Conservation (phyloP, 2,113 vertebrate species). For the Strix aluco region DNA sequence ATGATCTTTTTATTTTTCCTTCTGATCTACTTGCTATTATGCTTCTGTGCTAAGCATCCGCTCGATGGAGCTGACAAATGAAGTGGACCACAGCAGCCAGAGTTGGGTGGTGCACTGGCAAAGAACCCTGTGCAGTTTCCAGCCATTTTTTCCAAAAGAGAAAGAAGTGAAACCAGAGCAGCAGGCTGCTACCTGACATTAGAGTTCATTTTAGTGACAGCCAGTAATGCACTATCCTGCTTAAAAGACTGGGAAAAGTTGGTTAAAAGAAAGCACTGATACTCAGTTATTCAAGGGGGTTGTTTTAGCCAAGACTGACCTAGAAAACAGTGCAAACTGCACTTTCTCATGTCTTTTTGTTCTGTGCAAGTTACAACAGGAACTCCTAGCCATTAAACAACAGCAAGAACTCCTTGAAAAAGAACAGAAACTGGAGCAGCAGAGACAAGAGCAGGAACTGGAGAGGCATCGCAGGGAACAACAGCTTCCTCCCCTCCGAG, state of each 20-base stretch:
- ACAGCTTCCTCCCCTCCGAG: slow-evolving; percentile 88
- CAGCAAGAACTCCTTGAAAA: slow-evolving; percentile 96
- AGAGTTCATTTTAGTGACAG: neutral
- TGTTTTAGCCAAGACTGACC: slow-evolving; percentile 31
- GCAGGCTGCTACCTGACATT: neutral
- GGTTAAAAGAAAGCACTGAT: neutral
- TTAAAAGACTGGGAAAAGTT: neutral
- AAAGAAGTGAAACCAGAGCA: neutral
- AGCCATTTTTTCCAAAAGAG: neutral
- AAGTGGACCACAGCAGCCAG: neutral
- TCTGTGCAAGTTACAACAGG: slow-evolving; percentile 94
- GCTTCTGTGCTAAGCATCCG: neutral
- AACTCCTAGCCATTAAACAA: slow-evolving; percentile 96
- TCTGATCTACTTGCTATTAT: slow-evolving; percentile 2
- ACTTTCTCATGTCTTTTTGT: slow-evolving; percentile 78
- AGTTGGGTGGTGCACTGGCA: neutral
- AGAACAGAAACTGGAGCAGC: slow-evolving; percentile 94
- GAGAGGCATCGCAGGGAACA: slow-evolving; percentile 92
- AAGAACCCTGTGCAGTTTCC: neutral
- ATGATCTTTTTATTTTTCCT: neutral
- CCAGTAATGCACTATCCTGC: neutral
- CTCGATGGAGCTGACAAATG: neutral
- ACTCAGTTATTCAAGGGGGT: neutral
- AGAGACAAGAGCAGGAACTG: slow-evolving; percentile 93
- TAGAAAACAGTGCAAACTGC: slow-evolving; percentile 59